These are phyloP conservation scores for Bagarius yarrelli DNA, from an alignment of 2,113 vertebrate genomes.

Conservation along the genomic window DNA sequence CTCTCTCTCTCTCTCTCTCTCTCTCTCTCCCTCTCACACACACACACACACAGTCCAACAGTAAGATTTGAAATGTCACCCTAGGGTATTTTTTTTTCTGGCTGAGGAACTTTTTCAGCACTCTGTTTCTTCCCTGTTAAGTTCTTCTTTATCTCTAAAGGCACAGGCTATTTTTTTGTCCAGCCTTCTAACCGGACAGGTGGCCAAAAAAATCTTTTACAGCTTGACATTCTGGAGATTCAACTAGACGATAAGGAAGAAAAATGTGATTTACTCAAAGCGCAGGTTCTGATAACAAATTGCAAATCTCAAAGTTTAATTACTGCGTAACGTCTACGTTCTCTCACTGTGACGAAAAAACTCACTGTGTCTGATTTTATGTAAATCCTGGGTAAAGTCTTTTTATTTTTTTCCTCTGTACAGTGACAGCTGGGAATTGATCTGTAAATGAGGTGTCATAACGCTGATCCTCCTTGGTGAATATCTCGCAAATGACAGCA, in stretches of 20 bases:
- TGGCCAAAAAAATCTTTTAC: background rate
- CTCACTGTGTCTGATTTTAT: background rate
- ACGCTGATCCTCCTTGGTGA: background rate
- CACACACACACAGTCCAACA: conserved; percentile 53
- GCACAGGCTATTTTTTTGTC: conserved; percentile 14
- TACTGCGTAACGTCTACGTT: background rate
- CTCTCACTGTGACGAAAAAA: background rate
- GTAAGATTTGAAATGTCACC: conserved; percentile 62
- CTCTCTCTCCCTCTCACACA: conserved; percentile 14
- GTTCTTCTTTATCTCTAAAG: conserved; percentile 31
- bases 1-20: background rate
- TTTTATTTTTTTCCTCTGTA: background rate
- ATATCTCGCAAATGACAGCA: no score
- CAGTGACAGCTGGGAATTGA: background rate
- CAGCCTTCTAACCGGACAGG: conserved; percentile 19
- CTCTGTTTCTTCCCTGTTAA: conserved; percentile 48
- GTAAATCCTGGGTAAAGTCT: background rate
- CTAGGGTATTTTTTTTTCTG: conserved; percentile 50
- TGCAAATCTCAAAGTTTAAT: background rate
- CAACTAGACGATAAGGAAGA: conserved; percentile 1
- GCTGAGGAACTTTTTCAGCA: conserved; percentile 51
- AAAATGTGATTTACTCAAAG: conserved; percentile 12
- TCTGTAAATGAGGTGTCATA: conserved; percentile 12
- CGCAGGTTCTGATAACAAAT: background rate
- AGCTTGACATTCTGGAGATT: background rate